These are phyloP conservation scores for Mastomys natalensis DNA, from an alignment of 2,113 vertebrate genomes.

Conservation along the genomic window DNA sequence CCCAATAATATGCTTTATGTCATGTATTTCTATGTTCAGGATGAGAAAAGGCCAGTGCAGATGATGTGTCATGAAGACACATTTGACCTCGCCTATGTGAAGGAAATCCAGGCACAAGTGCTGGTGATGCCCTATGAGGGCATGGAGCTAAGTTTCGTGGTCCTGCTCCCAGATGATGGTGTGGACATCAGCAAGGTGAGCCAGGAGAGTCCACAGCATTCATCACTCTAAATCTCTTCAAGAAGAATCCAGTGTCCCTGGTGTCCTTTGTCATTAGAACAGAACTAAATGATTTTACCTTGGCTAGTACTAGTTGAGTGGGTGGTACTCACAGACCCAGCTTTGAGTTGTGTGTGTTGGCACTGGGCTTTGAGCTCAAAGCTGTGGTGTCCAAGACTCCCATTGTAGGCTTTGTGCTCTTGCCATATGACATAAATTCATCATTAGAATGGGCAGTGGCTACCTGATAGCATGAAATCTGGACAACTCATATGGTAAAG, in stretches of 20 bases:
- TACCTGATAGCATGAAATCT: background rate
- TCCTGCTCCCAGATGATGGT: conserved; percentile 89
- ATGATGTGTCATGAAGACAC: conserved; percentile 89
- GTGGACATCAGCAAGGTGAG: conserved; percentile 91
- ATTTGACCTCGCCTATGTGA: conserved; percentile 83
- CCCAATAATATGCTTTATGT: background rate
- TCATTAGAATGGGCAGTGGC: background rate
- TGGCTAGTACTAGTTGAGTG: fast-evolving
- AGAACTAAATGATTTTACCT: fast-evolving
- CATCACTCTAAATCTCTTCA: background rate
- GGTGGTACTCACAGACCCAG: background rate
- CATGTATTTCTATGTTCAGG: conserved; percentile 72
- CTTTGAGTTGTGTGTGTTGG: background rate
- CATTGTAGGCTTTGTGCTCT: too few species aligned
- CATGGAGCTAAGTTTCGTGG: conserved; percentile 93
- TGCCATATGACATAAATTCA: background rate
- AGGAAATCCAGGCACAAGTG: conserved; percentile 86
- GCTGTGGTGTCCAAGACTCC: background rate
- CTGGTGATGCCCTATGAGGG: conserved; percentile 92
- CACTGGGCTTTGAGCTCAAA: background rate
- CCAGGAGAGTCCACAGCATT: fast-evolving
- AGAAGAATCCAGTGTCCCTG: fast-evolving
- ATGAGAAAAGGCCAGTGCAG: conserved; percentile 87
- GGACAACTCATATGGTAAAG: too few species aligned
- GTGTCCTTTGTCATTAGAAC: fast-evolving